Evolutionary conservation across 2,797 vertebrate species (phyloP).

Genomic region (Ciconia nigra): DNA sequence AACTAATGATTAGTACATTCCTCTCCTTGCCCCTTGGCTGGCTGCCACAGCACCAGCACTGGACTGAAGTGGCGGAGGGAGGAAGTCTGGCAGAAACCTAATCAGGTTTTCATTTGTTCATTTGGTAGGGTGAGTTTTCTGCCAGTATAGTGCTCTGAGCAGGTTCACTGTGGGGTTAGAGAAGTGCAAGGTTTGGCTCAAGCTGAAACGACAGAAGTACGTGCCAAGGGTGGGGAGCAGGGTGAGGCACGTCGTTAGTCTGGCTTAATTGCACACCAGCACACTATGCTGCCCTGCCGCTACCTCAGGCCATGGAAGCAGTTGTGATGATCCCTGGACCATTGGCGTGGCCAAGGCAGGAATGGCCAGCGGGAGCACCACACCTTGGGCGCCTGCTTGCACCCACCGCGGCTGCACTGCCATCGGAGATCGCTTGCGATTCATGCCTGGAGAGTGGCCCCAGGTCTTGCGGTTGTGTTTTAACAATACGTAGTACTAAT

Average conservation of each 20-base stretch:
- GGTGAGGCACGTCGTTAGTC: not conserved
- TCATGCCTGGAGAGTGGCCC: not conserved
- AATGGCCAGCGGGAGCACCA: fast-evolving
- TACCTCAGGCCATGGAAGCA: not conserved
- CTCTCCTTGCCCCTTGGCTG: not conserved
- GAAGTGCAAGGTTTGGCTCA: not conserved
- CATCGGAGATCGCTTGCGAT: fast-evolving
- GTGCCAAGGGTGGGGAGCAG: not conserved
- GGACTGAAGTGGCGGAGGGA: not conserved
- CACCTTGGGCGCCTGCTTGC: fast-evolving
- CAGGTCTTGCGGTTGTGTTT: not conserved
- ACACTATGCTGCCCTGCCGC: fast-evolving
- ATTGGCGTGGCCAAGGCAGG: fast-evolving
- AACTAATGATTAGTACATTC: not conserved
- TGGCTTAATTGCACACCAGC: not conserved
- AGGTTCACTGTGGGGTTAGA: constrained; percentile 13
- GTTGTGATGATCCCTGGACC: not conserved
- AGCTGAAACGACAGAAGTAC: fast-evolving
- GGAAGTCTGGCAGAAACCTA: not conserved
- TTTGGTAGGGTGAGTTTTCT: not conserved
- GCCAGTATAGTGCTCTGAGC: not conserved
- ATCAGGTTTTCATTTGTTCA: not conserved
- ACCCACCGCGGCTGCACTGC: fast-evolving
- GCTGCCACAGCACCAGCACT: not conserved
- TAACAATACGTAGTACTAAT: not conserved